These are phyloP conservation scores for Gobiocypris rarus DNA, from an alignment of 2,113 vertebrate genomes.

Conservation along the genomic window DNA sequence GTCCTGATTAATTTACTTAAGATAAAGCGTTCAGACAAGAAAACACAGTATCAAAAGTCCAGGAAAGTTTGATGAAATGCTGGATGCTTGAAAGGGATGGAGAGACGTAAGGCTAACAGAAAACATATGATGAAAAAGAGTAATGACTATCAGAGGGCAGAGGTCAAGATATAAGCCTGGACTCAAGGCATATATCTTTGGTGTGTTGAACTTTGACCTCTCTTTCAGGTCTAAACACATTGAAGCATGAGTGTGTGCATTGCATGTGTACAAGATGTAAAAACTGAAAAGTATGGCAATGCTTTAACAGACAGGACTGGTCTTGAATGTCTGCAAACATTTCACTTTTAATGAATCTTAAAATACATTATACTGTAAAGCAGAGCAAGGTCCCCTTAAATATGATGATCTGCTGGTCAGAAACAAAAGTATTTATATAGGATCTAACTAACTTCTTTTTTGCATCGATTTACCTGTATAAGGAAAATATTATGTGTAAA, in stretches of 20 bases:
- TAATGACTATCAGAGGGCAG: slow-evolving; percentile 20
- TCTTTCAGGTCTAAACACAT: slow-evolving; percentile 37
- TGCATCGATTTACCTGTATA: no score
- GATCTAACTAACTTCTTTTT: no score
- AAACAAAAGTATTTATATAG: not conserved
- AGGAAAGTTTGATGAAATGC: slow-evolving; percentile 1
- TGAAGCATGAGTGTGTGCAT: slow-evolving; percentile 24
- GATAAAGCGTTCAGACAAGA: slow-evolving; percentile 12
- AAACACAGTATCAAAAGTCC: not conserved
- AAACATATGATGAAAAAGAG: slow-evolving; percentile 47
- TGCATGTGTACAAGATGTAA: slow-evolving; percentile 8
- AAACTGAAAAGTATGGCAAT: not conserved
- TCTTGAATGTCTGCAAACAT: not conserved
- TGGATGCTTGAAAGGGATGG: slow-evolving; percentile 25
- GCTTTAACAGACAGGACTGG: not conserved
- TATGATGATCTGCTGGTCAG: not conserved
- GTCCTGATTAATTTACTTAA: slow-evolving; percentile 24
- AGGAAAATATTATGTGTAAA: no score
- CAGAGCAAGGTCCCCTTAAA: not conserved
- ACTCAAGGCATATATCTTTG: slow-evolving; percentile 46
- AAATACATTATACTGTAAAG: not conserved
- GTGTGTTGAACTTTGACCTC: slow-evolving; percentile 47
- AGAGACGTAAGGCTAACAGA: slow-evolving; percentile 9
- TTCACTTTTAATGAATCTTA: not conserved
- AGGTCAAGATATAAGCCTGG: slow-evolving; percentile 37